Evolutionary conservation across 2,113 vertebrate species (phyloP), one percentile per base, ranked within the genome.

Genomic region (Rhagologus leucostigma): DNA sequence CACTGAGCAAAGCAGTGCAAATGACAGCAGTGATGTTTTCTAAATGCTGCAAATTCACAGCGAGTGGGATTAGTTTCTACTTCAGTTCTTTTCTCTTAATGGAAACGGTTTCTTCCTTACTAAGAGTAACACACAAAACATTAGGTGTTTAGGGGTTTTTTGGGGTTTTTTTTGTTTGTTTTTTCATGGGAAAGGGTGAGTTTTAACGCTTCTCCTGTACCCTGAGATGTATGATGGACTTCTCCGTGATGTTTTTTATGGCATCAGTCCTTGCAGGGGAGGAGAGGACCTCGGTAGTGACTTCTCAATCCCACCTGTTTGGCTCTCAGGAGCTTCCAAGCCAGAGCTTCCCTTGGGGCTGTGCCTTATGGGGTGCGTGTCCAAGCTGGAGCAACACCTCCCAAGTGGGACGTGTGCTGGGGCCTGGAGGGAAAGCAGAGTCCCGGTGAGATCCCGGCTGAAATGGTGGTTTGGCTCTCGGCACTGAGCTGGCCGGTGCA

Each of bases 381-480:
- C 56, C 53, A 39, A 33, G 32, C 11, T 0, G 3, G 44, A 75
- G 35, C 0, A 4, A 15, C 3, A 7, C 32, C 22, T 77, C n/a
- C 17, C 2, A 3, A 17, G 35, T 0, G 1, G n/a, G 46, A 65
- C 1, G 0, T 29, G 27, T 1, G 0, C 27, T 5, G 6, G 32
- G 16, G 6, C 11, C 21, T 11, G 1, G 44, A 69, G 41, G 32
- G 68, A 39, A 3, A 47, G 62, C 35, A 42, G 44, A 9, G 6
- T 68, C 41, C 30, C 2, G 6, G 52, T 3, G 4, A 23, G 46
- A 57, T n/a, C 37, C 56, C 30, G 22, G 65, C 78, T 68, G 65
- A 13, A 42, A 14, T 1, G 9, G 16, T 1, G 14, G 13, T 64
- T 82, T 75, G 65, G 74, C 62, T 63, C 15, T 67, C 2, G 3